Evolutionary conservation across 2,113 vertebrate species (phyloP).

Genomic region (Tympanuchus pallidicinctus): DNA sequence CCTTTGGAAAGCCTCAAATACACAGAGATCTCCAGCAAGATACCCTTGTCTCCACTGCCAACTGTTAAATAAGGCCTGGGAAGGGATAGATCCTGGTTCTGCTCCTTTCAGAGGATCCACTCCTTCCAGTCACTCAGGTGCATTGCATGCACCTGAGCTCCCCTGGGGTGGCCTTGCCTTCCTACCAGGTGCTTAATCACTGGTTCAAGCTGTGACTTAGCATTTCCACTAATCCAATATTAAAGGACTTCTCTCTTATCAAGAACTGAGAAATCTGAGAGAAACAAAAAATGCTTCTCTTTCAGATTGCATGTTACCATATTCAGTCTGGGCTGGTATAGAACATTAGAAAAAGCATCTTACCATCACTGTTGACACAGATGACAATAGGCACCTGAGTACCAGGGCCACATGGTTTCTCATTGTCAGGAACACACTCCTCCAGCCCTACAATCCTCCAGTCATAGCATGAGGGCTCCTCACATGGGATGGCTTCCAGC

Average conservation of each 20-base stretch:
- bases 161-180: too few species aligned
- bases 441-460: conserved; percentile 87
- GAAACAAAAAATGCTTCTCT: not conserved
- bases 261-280: not conserved
- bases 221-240: not conserved
- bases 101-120: too few species aligned
- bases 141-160: too few species aligned
- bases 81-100: too few species aligned
- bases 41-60: too few species aligned
- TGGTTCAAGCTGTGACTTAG: too few species aligned
- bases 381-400: conserved; percentile 82
- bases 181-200: too few species aligned
- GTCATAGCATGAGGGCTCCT: conserved; percentile 90
- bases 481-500: conserved; percentile 93
- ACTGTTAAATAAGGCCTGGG: too few species aligned
- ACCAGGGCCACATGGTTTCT: conserved; percentile 87
- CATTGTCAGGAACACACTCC: conserved; percentile 87
- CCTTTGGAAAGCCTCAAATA: too few species aligned
- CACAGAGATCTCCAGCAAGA: too few species aligned
- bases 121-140: too few species aligned
- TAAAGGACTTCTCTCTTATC: not conserved
- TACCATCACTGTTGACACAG: conserved; percentile 91
- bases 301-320: not conserved
- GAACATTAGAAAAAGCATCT: conserved; percentile 41
- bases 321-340: not conserved